These are phyloP conservation scores for Lepidothrix coronata DNA, from an alignment of 2,113 vertebrate genomes.

Conservation along the genomic window DNA sequence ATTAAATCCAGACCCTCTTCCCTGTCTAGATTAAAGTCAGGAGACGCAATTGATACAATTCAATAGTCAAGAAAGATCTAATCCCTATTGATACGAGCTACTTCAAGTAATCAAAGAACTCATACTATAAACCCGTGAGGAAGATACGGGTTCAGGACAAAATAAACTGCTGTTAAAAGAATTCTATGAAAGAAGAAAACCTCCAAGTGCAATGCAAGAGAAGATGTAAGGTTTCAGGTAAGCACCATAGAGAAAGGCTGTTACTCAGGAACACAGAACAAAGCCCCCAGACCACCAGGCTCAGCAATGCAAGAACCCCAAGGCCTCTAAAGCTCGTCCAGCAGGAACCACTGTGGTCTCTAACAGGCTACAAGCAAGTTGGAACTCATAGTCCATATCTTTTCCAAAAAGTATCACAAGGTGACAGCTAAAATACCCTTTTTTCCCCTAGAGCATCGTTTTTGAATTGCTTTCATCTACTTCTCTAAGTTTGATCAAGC, in stretches of 20 bases:
- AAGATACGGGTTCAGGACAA: neutral
- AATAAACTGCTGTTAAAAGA: neutral
- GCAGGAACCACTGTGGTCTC: neutral
- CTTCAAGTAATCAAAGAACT: neutral
- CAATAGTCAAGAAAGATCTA: neutral
- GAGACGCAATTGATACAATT: neutral
- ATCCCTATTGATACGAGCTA: neutral
- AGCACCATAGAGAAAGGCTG: neutral
- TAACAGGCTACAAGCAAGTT: neutral
- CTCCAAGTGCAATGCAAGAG: neutral
- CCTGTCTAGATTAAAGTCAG: neutral
- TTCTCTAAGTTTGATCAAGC: neutral
- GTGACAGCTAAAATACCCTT: neutral
- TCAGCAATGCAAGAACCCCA: accelerated
- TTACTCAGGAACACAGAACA: neutral
- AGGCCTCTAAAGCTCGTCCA: neutral
- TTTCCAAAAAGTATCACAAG: neutral
- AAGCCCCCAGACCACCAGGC: neutral
- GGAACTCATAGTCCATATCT: neutral
- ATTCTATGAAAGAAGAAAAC: neutral
- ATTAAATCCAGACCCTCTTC: neutral
- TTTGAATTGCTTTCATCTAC: neutral
- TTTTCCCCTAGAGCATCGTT: neutral
- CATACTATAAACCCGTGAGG: neutral
- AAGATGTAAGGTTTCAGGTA: neutral